Conservation (phyloP, 2,888 invertebrate genomes). For the Nebria salina region DNA sequence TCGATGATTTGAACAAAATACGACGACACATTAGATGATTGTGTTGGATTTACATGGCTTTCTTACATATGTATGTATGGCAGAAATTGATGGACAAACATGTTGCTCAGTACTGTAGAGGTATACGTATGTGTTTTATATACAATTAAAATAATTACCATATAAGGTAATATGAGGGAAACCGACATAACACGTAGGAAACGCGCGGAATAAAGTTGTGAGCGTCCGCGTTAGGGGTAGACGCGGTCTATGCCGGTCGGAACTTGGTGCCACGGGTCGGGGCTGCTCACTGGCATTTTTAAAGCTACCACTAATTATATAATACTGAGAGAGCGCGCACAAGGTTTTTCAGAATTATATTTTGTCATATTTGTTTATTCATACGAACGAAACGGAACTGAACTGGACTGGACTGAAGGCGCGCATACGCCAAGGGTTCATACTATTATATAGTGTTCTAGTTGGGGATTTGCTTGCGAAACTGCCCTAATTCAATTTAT, state of each 20-base stretch:
- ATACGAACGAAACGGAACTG: conserved; percentile 37
- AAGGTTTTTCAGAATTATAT: conserved; percentile 46
- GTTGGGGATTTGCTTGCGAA: not conserved
- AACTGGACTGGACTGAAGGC: no score
- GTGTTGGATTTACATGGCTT: no score
- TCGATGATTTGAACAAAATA: not conserved
- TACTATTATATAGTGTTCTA: not conserved
- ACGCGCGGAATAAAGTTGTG: conserved; percentile 23
- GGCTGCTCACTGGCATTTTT: conserved; percentile 43
- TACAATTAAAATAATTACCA: conserved; percentile 48
- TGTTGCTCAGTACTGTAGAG: not conserved
- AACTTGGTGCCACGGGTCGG: conserved; percentile 23
- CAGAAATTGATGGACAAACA: no score
- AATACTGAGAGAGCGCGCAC: conserved; percentile 42
- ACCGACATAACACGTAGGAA: conserved; percentile 44
- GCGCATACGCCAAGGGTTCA: not conserved
- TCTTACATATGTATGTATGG: no score
- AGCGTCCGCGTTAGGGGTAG: conserved; percentile 18
- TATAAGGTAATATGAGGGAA: conserved; percentile 47
- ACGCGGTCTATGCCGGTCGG: conserved; percentile 21
- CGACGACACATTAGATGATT: no score
- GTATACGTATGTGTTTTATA: conserved; percentile 44
- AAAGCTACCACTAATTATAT: conserved; percentile 46
- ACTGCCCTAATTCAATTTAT: no score
- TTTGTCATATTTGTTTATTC: conserved; percentile 47